Conservation (phyloP, 2,113 vertebrate species). For the Petroica traversi region DNA sequence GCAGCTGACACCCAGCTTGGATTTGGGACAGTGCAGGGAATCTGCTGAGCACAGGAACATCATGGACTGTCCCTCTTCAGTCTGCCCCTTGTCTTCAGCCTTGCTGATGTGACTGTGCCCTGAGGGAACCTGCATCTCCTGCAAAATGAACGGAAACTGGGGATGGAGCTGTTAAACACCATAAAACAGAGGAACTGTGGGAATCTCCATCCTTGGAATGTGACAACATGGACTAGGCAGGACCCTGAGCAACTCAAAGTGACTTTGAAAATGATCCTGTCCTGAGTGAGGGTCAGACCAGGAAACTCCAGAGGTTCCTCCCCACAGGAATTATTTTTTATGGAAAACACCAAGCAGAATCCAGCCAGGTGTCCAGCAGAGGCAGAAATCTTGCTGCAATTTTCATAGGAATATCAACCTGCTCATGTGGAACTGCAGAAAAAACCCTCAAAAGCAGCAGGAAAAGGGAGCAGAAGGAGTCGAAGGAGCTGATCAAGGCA, state of each 20-base stretch:
- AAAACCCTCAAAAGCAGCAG: neutral
- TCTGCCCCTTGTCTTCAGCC: neutral
- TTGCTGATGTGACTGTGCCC: neutral
- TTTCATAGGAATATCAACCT: neutral
- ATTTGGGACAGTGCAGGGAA: neutral
- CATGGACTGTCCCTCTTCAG: neutral
- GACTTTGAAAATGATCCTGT: neutral
- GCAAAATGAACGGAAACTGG: neutral
- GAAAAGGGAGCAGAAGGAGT: neutral
- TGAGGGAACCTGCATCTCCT: neutral
- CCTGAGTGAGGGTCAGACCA: accelerated
- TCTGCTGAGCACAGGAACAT: neutral
- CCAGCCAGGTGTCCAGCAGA: neutral
- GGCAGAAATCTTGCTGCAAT: neutral
- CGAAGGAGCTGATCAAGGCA: neutral
- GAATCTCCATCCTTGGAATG: neutral
- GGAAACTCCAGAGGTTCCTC: neutral
- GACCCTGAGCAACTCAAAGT: neutral
- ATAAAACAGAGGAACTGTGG: neutral
- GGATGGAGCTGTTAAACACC: neutral
- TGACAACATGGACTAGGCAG: neutral
- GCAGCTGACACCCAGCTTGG: neutral
- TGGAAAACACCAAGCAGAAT: neutral
- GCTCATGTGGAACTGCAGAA: neutral
- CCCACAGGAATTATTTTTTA: neutral